phyloP scores from a whole-genome alignment of 2,113 vertebrate species.

The Epinephelus cyanopodus region DNA sequence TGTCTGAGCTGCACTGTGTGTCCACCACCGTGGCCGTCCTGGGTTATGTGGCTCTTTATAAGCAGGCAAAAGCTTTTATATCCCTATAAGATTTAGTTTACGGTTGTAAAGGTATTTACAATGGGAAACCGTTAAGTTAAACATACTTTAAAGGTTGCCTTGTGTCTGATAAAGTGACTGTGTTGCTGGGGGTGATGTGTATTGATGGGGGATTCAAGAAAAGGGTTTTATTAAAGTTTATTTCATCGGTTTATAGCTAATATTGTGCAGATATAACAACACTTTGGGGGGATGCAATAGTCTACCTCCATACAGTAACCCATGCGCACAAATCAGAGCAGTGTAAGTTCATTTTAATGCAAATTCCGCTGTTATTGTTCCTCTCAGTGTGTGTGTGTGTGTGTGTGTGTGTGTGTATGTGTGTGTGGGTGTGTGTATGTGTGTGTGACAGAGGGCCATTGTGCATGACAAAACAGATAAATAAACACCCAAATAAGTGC shows the following conservation, averaged over 20 bases:
- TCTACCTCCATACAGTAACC: neutral
- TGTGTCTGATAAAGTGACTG: constrained; percentile 33
- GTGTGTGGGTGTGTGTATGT: constrained; percentile 33
- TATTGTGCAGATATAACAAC: neutral
- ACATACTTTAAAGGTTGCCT: constrained; percentile 52
- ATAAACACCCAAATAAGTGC: neutral
- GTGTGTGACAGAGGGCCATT: constrained; percentile 5
- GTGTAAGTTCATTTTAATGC: constrained; percentile 23
- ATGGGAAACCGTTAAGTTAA: constrained; percentile 91
- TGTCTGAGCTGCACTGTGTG: constrained; percentile 59
- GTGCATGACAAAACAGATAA: constrained; percentile 10
- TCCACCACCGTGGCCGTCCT: constrained; percentile 86
- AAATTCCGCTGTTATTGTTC: constrained; percentile 16
- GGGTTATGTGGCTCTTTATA: constrained; percentile 98
- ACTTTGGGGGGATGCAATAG: neutral
- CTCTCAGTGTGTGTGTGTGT: neutral
- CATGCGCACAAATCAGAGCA: neutral
- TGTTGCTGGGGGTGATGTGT: neutral
- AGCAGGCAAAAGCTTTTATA: constrained; percentile 98
- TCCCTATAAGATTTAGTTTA: constrained; percentile 96
- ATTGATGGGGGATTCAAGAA: neutral
- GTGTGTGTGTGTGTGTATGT: constrained; percentile 4
- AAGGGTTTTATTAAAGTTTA: neutral
- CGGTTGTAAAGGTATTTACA: constrained; percentile 98
- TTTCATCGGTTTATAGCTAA: neutral